Evolutionary conservation across 2,797 vertebrate genomes (phyloP).

Genomic region (Buceros bicornis): DNA sequence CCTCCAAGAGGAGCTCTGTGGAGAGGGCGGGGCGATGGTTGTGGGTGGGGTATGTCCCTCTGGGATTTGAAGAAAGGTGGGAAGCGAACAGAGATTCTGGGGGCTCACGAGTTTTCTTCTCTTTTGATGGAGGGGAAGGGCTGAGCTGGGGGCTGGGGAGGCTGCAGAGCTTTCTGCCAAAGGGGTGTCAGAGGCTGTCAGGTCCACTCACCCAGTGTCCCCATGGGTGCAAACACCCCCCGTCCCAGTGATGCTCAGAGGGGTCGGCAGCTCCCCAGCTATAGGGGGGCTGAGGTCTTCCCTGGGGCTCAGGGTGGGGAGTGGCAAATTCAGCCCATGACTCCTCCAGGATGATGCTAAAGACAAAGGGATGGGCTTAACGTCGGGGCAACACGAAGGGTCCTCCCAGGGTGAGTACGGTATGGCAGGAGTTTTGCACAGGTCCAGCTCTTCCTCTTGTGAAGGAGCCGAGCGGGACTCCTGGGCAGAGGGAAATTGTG

Average conservation of each 20-base stretch:
- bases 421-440: not conserved
- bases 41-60: accelerated
- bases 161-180: not conserved
- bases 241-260: accelerated
- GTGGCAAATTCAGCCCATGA: not conserved
- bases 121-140: not conserved
- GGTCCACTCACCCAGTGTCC: accelerated
- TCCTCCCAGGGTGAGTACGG: accelerated
- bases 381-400: not conserved
- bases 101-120: not conserved
- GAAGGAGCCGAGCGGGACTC: not conserved
- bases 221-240: not conserved
- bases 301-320: not conserved
- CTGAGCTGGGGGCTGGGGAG: too few relatives aligned
- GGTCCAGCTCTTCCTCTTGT: not conserved
- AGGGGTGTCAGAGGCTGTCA: accelerated
- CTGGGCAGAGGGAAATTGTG: not conserved
- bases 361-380: not conserved
- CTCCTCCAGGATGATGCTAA: accelerated
- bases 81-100: not conserved
- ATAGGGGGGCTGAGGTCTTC: not conserved
- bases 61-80: not conserved
- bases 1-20: accelerated
- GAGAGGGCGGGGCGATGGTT: not conserved
- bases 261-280: not conserved